These are phyloP conservation scores for Pedetes capensis DNA, from an alignment of 2,113 vertebrate species.

Conservation along the genomic window DNA sequence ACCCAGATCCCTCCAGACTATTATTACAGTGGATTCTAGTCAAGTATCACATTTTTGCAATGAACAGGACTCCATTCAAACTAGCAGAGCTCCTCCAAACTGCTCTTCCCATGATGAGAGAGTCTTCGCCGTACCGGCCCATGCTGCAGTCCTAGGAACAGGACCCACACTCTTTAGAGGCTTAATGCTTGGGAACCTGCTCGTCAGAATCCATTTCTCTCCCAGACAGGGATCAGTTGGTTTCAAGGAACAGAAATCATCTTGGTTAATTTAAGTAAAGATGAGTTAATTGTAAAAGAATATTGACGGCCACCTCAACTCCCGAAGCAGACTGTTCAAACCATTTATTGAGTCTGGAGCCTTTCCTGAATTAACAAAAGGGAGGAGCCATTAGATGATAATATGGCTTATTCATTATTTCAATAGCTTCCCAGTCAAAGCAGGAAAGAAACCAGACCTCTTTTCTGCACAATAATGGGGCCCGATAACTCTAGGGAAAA, in stretches of 20 bases:
- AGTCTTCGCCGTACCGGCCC: background rate
- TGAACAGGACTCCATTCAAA: background rate
- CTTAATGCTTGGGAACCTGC: background rate
- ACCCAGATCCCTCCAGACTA: background rate
- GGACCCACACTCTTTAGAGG: background rate
- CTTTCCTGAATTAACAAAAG: constrained; percentile 72
- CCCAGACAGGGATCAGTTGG: background rate
- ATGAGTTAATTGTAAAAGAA: constrained; percentile 5
- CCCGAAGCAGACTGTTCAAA: constrained; percentile 24
- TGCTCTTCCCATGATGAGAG: background rate
- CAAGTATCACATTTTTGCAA: background rate
- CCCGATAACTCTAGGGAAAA: constrained; percentile 46
- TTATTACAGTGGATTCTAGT: background rate
- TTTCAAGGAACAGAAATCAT: constrained; percentile 23
- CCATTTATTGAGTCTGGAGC: constrained; percentile 63
- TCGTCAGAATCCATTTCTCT: background rate
- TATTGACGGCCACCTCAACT: background rate
- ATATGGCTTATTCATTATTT: constrained; percentile 66
- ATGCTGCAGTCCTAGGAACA: background rate
- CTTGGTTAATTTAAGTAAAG: background rate
- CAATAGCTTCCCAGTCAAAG: constrained; percentile 60
- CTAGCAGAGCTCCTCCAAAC: background rate
- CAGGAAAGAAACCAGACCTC: constrained; percentile 77
- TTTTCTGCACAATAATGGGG: constrained; percentile 59
- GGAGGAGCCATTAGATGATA: constrained; percentile 63